Evolutionary conservation across 2,888 invertebrate species (phyloP), one percentile per base, ranked within the genome.

Genomic region (Frankliniella fusca): DNA sequence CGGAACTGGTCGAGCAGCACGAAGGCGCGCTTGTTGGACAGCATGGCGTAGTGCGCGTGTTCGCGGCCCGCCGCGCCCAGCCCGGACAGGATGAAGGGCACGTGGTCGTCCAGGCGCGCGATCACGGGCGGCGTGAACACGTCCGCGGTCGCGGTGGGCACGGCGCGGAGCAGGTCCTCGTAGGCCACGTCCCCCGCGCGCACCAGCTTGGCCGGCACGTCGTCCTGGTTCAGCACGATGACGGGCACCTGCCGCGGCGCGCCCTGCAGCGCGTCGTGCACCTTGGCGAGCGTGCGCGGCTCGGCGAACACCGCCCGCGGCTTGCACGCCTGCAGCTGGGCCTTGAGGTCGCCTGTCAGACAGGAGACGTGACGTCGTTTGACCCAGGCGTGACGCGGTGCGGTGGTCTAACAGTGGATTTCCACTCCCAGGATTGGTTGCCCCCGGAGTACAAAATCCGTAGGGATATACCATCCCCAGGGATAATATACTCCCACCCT

Each of bases 1-100:
- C 70, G 70, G 70, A 76, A 76, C 70, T 76, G 70, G 70, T 76
- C 70, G 23, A 76, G 70, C 70, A 76, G 70, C 23, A 76, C 70
- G 70, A 76, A 76, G 70, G 70, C 70, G 11, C 70, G 70, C 70
- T 76, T 76, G 70, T 76, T 76, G 70, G 70, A 76, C 70, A 76
- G 70, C 70, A 76, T 76, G 27, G 70, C 70, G 70, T 27, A 76
- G 23, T 27, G 70, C 70, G 70, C n/a, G n/a, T 54, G 54, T 54
- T 7, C 15, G 54, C 54, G 7, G 54, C 15, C 54, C 18, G 54
- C 11, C 54, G 70, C 70, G 70, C 70, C 70, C 23, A 76, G 70
- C 23, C 70, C 70, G 70, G 27, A 23, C 70, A 76, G 70, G 70
- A 76, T 76, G 70, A 76, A 76, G 23, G 70, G 70, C 23, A 76